A percentile compares a stretch with the other conserved stretches of the same genome.
These are phyloP conservation scores for Bacillus rossius DNA, from an alignment of 1,140 invertebrate genomes.

Conservation along the genomic window DNA sequence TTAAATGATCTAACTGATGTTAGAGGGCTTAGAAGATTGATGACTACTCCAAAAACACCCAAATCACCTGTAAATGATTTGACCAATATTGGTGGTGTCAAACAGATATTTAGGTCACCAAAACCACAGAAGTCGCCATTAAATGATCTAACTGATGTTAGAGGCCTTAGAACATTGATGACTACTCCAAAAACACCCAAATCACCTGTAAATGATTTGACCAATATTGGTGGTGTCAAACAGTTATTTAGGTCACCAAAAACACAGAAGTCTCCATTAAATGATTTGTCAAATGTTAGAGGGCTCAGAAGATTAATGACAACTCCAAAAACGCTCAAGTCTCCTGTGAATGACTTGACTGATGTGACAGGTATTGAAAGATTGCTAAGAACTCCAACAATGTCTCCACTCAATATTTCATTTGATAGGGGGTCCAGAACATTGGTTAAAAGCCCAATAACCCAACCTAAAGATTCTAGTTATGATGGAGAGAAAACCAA, in stretches of 20 bases:
- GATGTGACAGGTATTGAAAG: not conserved
- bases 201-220: constrained; percentile 22
- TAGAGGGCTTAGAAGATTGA: constrained; percentile 36
- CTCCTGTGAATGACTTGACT: constrained; percentile 40
- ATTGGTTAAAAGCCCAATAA: constrained; percentile 25
- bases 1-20: constrained; percentile 42
- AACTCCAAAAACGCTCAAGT: constrained; percentile 32
- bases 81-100: constrained; percentile 34
- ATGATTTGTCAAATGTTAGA: constrained; percentile 30
- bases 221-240: constrained; percentile 40
- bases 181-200: constrained; percentile 12
- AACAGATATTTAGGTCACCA: constrained; percentile 34
- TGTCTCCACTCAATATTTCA: not conserved
- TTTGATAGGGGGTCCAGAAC: constrained; percentile 19
- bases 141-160: constrained; percentile 41
- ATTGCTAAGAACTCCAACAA: not conserved
- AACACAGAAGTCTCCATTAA: constrained; percentile 30
- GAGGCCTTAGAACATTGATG: constrained; percentile 38
- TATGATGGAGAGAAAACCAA: constrained; percentile 29
- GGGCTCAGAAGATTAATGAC: constrained; percentile 39
- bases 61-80: constrained; percentile 22
- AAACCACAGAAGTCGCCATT: constrained; percentile 35
- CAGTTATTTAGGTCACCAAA: constrained; percentile 25
- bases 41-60: not conserved
- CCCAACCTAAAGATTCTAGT: constrained; percentile 40